Conservation (phyloP, 1,140 invertebrate genomes). For the Papilio helenus region DNA sequence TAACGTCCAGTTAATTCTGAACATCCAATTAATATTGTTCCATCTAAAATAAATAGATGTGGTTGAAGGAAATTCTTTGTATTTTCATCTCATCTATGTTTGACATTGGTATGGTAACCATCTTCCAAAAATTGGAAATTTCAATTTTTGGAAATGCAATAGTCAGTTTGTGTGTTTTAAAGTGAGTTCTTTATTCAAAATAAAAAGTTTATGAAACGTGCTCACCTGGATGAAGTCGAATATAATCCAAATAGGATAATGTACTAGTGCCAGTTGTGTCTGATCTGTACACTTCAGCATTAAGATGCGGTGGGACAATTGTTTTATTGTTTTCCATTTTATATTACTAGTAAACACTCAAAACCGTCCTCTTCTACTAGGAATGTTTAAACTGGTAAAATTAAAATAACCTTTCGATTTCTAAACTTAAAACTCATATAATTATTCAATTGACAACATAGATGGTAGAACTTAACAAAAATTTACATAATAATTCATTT, state of each 20-base stretch:
- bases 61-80: not conserved
- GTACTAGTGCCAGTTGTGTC: constrained; percentile 65
- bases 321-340: constrained; percentile 65
- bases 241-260: constrained; percentile 68
- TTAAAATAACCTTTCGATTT: not conserved
- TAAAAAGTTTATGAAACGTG: constrained; percentile 6
- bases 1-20: constrained; percentile 76
- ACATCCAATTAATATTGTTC: constrained; percentile 67
- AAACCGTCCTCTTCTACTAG: not conserved
- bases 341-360: constrained; percentile 8
- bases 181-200: not conserved
- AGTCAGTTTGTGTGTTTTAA: too few relatives aligned
- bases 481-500: not conserved
- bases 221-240: constrained; percentile 65
- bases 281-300: constrained; percentile 73
- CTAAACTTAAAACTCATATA: not conserved
- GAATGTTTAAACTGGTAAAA: not conserved
- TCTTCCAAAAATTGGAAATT: too few relatives aligned
- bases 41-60: constrained; percentile 62
- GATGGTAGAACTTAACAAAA: not conserved
- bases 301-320: constrained; percentile 73
- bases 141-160: too few relatives aligned
- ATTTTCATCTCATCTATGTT: not conserved
- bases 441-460: not conserved
- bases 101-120: too few relatives aligned